Evolutionary conservation across 2,888 invertebrate species (phyloP), one percentile per base, ranked within the genome.

Genomic region (Apamea crenata): DNA sequence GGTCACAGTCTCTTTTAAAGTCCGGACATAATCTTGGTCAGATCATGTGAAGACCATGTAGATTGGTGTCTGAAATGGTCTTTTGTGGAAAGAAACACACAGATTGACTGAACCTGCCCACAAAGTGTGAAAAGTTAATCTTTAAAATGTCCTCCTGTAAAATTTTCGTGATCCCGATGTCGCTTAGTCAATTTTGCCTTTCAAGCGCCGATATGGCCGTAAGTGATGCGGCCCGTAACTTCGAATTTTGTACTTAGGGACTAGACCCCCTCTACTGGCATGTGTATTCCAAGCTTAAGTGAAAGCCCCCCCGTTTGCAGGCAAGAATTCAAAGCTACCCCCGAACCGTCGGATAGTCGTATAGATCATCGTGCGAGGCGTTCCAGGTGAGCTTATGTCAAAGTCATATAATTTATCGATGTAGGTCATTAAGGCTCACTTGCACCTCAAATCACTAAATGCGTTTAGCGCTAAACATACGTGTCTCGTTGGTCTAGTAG

Each of bases 361-460:
- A 21, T 36, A 66, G 65, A 66, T 16, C 21, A 25, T 12, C 29
- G 44, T 4, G 10, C 4, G 12, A 14, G 32, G n/a, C 47, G n/a
- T 21, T 47, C 76, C 73, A 76, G 76, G 76, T 76, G n/a, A 73
- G 74, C 1, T 61, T 18, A 10, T 32, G 18, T 29, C 44, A 65
- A 25, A 32, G 44, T 63, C 12, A 72, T 44, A 36, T 56, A 56
- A n/a, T 56, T 56, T 12, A n/a, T n/a, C 56, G n/a, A 56, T n/a
- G 56, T 56, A 56, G 53, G 53, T 3, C 25, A 56, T 25, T 56
- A 56, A 12, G 12, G 56, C 25, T 3, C 25, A n/a, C 10, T 56
- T 56, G 56, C 56, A 56, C 25, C 4, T 25, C 25, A 25, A 3
- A 56, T 56, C 12, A 10, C 25, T 25, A 56, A 56, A 25, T 25